These are phyloP conservation scores for Aplidium turbinatum DNA, from an alignment of 23 tunicate genomes.

Conservation along the genomic window DNA sequence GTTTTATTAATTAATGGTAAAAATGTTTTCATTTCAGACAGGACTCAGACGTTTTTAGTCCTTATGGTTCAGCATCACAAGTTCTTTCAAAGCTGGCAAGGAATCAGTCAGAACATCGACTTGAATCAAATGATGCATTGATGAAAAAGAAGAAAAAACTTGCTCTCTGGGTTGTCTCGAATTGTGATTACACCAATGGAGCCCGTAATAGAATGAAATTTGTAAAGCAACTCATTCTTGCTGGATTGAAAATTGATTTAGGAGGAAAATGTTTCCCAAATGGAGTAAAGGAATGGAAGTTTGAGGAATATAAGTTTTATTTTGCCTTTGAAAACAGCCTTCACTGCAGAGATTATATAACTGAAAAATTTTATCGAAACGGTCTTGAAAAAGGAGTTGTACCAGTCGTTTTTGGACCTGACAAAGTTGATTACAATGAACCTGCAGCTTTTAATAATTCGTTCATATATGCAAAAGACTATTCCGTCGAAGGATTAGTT, in stretches of 20 bases:
- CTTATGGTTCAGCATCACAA: neutral
- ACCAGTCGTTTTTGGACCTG: constrained; percentile 58
- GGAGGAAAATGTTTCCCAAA: constrained; percentile 59
- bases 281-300: neutral
- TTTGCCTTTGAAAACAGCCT: constrained; percentile 61
- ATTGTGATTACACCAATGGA: constrained; percentile 57
- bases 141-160: constrained; percentile 18
- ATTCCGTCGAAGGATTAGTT: constrained; percentile 19
- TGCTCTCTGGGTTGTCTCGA: constrained; percentile 63
- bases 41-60: constrained; percentile 38
- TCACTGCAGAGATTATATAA: constrained; percentile 59
- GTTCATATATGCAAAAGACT: constrained; percentile 42
- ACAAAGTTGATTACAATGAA: constrained; percentile 15
- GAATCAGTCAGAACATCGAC: too few species aligned
- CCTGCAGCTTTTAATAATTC: constrained; percentile 33
- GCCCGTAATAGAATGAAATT: constrained; percentile 49
- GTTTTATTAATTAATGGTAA: too few species aligned
- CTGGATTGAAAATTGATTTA: constrained; percentile 52
- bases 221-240: constrained; percentile 24
- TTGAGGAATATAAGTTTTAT: constrained; percentile 55
- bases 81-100: too few species aligned
- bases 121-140: too few species aligned
- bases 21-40: constrained; percentile 8
- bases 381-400: constrained; percentile 22
- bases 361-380: constrained; percentile 49